phyloP scores from a whole-genome alignment of 2,888 invertebrate species.

The Ceramica pisi region DNA sequence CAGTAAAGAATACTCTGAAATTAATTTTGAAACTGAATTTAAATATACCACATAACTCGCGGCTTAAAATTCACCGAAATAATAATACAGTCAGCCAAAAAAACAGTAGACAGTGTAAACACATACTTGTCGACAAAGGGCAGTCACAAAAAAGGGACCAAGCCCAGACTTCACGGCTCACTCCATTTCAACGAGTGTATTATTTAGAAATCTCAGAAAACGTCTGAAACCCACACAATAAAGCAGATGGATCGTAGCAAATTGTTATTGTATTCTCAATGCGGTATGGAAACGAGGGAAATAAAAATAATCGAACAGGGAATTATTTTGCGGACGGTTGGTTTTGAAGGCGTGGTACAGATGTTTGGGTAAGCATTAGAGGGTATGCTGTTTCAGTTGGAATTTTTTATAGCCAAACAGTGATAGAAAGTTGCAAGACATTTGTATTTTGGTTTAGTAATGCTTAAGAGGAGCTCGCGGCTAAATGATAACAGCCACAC shows the following conservation, averaged over 20 bases:
- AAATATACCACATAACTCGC: too few relatives aligned
- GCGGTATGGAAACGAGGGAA: slow-evolving; percentile 49
- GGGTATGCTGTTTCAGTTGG: slow-evolving; percentile 16
- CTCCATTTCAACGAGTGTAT: slow-evolving; percentile 33
- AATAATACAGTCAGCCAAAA: slow-evolving; percentile 8
- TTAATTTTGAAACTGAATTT: too few relatives aligned
- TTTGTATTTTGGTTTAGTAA: too few relatives aligned
- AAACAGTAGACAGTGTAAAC: slow-evolving; percentile 15
- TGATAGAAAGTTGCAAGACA: background rate
- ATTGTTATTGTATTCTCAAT: slow-evolving; percentile 62
- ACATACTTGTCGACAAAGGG: slow-evolving; percentile 15
- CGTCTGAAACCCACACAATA: slow-evolving; percentile 37
- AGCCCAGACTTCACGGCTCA: background rate
- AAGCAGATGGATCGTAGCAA: slow-evolving; percentile 51
- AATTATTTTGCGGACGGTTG: slow-evolving; percentile 46
- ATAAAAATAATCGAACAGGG: slow-evolving; percentile 61
- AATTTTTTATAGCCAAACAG: too few relatives aligned
- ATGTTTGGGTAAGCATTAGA: slow-evolving; percentile 23
- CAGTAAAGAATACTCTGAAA: too few relatives aligned
- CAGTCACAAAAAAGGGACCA: slow-evolving; percentile 40
- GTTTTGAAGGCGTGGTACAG: slow-evolving; percentile 1
- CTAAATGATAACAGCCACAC: too few relatives aligned
- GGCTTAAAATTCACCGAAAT: background rate
- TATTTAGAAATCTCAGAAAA: slow-evolving; percentile 30
- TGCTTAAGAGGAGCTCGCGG: too few relatives aligned